phyloP scores from a whole-genome alignment of 2,113 vertebrate species.

The Clarias batrachus region DNA sequence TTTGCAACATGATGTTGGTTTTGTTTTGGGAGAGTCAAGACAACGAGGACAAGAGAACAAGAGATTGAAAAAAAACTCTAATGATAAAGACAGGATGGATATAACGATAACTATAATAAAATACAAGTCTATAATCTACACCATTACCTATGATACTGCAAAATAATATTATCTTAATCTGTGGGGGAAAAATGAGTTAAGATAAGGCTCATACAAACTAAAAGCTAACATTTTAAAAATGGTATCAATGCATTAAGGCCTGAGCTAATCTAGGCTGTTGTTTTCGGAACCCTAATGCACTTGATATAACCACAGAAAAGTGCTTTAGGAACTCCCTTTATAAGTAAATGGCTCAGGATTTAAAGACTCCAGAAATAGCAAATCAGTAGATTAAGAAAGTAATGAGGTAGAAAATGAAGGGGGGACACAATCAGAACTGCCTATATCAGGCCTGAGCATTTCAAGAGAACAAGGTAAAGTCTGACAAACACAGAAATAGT shows the following conservation, averaged over 20 bases:
- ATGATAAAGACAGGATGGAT: slow-evolving; percentile 12
- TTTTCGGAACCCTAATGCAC: background rate
- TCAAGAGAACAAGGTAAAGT: slow-evolving; percentile 2
- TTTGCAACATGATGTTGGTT: background rate
- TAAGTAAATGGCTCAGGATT: slow-evolving; percentile 13
- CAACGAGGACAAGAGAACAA: background rate
- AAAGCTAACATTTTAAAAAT: slow-evolving; percentile 1
- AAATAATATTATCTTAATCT: background rate
- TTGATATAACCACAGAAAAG: background rate
- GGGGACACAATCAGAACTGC: slow-evolving; percentile 21
- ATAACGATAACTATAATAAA: slow-evolving; percentile 6
- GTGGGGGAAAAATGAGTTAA: background rate
- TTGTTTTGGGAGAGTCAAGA: slow-evolving; percentile 1
- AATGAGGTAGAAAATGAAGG: slow-evolving; percentile 43
- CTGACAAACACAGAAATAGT: slow-evolving; percentile 29
- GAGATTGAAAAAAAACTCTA: background rate
- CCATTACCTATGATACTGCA: slow-evolving; percentile 31
- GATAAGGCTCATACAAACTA: background rate
- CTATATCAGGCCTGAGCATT: slow-evolving; percentile 3
- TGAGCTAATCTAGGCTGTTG: background rate
- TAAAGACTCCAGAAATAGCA: slow-evolving; percentile 37
- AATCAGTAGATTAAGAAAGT: slow-evolving; percentile 37
- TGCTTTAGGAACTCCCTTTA: background rate
- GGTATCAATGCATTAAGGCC: background rate
- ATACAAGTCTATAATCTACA: slow-evolving; percentile 1